Conservation (phyloP, 2,113 vertebrate genomes). For the Seriola dumerili region DNA sequence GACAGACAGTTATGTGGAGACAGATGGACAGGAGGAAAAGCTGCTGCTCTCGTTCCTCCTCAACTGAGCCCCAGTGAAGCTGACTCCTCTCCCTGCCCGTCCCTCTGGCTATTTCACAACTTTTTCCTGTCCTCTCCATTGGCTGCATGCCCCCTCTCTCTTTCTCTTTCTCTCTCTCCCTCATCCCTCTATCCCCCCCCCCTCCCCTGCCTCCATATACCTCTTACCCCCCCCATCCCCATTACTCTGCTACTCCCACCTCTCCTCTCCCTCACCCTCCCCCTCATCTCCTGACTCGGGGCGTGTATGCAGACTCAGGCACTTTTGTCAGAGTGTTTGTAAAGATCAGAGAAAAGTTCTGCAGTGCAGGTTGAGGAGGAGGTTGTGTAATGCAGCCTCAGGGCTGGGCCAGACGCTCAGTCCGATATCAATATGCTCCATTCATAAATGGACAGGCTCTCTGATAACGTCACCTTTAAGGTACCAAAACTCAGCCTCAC, state of each 20-base stretch:
- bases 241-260: neutral
- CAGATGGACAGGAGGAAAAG: constrained; percentile 27
- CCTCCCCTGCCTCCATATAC: constrained; percentile 18
- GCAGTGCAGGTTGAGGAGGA: constrained; percentile 82
- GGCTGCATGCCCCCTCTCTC: constrained; percentile 64
- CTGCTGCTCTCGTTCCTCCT: constrained; percentile 37
- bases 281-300: constrained; percentile 57
- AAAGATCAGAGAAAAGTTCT: constrained; percentile 82
- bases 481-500: neutral
- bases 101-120: constrained; percentile 75
- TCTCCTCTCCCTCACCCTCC: constrained; percentile 9
- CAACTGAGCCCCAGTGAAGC: constrained; percentile 53
- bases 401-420: constrained; percentile 35
- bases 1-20: constrained; percentile 38
- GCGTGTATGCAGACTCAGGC: constrained; percentile 79
- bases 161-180: constrained; percentile 26
- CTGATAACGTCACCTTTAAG: constrained; percentile 3
- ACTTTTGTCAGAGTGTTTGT: constrained; percentile 76
- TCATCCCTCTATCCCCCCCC: constrained; percentile 29
- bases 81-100: constrained; percentile 41
- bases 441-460: constrained; percentile 51
- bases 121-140: constrained; percentile 75
- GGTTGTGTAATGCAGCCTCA: constrained; percentile 43
- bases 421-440: constrained; percentile 18
- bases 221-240: constrained; percentile 32